phyloP scores from a whole-genome alignment of 1,140 invertebrate species.

The Notospermus geniculatus region DNA sequence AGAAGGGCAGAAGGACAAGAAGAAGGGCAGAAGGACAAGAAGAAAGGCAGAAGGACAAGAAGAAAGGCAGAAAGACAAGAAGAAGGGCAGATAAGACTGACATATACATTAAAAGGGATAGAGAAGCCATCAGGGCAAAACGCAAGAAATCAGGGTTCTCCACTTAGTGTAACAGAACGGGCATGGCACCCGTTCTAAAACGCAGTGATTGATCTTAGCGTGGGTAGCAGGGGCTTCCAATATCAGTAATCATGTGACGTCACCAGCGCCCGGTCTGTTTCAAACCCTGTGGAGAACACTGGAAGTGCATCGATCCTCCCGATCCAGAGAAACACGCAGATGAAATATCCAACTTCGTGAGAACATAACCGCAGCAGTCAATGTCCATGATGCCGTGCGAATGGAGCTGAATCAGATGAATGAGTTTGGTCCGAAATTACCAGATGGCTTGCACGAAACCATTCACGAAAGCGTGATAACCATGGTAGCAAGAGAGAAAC shows the following conservation, averaged over 20 bases:
- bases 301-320: constrained; percentile 13
- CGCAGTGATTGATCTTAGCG: constrained; percentile 10
- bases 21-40: too few species aligned
- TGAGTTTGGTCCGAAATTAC: constrained; percentile 2
- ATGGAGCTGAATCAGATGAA: constrained; percentile 10
- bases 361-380: constrained; percentile 6
- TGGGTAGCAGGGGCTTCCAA: too few species aligned
- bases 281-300: constrained; percentile 7
- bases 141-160: too few species aligned
- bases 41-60: too few species aligned
- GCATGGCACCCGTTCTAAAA: too few species aligned
- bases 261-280: too few species aligned
- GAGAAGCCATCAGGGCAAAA: too few species aligned
- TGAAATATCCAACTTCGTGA: constrained; percentile 18
- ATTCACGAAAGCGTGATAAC: neutral
- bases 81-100: constrained; percentile 14
- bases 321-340: neutral
- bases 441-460: neutral
- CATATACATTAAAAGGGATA: constrained; percentile 8
- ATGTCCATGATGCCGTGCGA: constrained; percentile 12
- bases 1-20: too few species aligned
- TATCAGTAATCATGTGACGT: too few species aligned
- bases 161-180: too few species aligned
- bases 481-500: neutral
- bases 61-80: too few species aligned